A percentile compares a stretch with the other conserved stretches of the same genome.
Evolutionary conservation across 2,888 invertebrate species (phyloP).

Genomic region (Ophioninae sp.): DNA sequence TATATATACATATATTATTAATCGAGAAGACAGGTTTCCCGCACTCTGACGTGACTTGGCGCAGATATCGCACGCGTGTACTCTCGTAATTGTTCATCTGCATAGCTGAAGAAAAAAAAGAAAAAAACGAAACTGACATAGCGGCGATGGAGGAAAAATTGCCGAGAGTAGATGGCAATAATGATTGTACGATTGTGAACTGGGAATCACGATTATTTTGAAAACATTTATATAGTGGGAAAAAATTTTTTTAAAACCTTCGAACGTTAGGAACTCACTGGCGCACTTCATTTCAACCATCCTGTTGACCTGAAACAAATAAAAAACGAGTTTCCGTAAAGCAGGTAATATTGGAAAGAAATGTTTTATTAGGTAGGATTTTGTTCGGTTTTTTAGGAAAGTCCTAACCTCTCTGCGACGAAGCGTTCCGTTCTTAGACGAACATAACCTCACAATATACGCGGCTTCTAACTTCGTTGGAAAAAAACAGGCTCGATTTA

Average conservation of each 20-base stretch:
- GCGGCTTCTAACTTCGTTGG: background rate
- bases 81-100: constrained; percentile 3
- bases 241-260: too few relatives aligned
- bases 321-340: too few relatives aligned
- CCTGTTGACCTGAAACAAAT: too few relatives aligned
- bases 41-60: constrained; percentile 3
- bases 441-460: background rate
- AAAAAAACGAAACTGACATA: constrained; percentile 5
- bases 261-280: too few relatives aligned
- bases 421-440: too few relatives aligned
- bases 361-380: too few relatives aligned
- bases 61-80: background rate
- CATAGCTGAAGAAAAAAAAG: background rate
- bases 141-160: constrained; percentile 34
- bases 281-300: too few relatives aligned
- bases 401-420: too few relatives aligned
- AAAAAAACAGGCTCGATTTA: background rate
- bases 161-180: background rate
- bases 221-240: too few relatives aligned
- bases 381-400: too few relatives aligned
- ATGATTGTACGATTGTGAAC: background rate
- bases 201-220: too few relatives aligned
- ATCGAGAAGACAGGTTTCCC: constrained; percentile 28
- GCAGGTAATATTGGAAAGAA: too few relatives aligned
- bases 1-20: background rate